phyloP scores from a whole-genome alignment of 2,888 invertebrate species.

The Apamea crenata region DNA sequence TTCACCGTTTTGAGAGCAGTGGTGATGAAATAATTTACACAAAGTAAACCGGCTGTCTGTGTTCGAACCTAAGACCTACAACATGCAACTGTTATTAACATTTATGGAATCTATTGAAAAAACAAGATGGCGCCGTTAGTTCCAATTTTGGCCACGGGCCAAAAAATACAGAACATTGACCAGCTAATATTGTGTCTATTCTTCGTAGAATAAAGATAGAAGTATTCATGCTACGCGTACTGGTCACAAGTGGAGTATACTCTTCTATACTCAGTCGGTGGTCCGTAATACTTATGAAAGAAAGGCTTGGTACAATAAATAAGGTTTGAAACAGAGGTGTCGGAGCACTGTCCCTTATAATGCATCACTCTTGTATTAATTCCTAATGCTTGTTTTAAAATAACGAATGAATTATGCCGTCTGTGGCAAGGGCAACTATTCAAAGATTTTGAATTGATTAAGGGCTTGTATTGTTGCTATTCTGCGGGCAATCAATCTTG shows the following conservation, averaged over 20 bases:
- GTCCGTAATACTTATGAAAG: constrained; percentile 77
- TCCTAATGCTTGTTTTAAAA: constrained; percentile 73
- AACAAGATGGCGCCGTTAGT: not conserved
- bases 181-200: not conserved
- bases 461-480: constrained; percentile 53
- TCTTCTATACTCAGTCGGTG: constrained; percentile 76
- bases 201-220: not conserved
- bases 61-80: too few species aligned
- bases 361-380: constrained; percentile 79
- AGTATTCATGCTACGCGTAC: too few species aligned
- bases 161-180: not conserved
- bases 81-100: not conserved
- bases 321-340: constrained; percentile 80
- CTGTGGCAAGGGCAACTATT: constrained; percentile 58
- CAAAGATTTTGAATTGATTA: constrained; percentile 57
- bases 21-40: too few species aligned
- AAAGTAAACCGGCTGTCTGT: too few species aligned
- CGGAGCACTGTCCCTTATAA: constrained; percentile 78
- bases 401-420: constrained; percentile 66
- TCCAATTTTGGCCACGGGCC: not conserved
- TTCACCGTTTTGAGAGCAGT: too few species aligned
- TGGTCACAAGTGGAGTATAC: constrained; percentile 69
- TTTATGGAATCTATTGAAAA: not conserved
- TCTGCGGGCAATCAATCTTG: constrained; percentile 54
- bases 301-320: constrained; percentile 80